These are phyloP conservation scores for Dolichallabes microphthalmus DNA, from an alignment of 2,113 vertebrate genomes.

Conservation along the genomic window DNA sequence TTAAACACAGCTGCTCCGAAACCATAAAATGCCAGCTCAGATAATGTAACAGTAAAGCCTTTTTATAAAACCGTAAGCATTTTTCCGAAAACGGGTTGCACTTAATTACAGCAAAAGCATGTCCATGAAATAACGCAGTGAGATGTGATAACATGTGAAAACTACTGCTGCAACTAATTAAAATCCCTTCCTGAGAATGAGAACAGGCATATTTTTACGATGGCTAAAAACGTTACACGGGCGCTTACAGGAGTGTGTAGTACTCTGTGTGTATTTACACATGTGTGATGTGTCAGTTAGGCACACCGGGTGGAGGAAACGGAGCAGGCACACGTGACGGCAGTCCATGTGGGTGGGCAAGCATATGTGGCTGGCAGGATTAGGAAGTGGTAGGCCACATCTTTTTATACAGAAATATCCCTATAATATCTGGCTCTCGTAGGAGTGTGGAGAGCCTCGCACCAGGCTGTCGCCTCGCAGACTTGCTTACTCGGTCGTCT, in stretches of 20 bases:
- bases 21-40: slow-evolving; percentile 10
- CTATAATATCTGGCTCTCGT: slow-evolving; percentile 72
- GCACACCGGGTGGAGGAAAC: slow-evolving; percentile 32
- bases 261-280: slow-evolving; percentile 8
- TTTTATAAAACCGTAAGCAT: slow-evolving; percentile 10
- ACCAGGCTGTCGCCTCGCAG: slow-evolving; percentile 50
- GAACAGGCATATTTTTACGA: slow-evolving; percentile 4
- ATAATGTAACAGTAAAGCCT: slow-evolving; percentile 5
- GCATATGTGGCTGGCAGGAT: slow-evolving; percentile 75
- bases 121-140: slow-evolving; percentile 25
- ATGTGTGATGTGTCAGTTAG: slow-evolving; percentile 27
- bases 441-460: slow-evolving; percentile 59
- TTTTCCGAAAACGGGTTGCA: background rate
- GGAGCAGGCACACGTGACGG: slow-evolving; percentile 42
- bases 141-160: slow-evolving; percentile 24
- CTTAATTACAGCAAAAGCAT: slow-evolving; percentile 9
- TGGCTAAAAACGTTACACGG: slow-evolving; percentile 5
- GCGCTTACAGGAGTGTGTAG: slow-evolving; percentile 32
- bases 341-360: slow-evolving; percentile 80
- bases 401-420: slow-evolving; percentile 79
- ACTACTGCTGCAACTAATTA: slow-evolving; percentile 18
- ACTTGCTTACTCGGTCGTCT: slow-evolving; percentile 49
- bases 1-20: background rate
- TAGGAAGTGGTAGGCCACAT: slow-evolving; percentile 89
- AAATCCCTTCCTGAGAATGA: slow-evolving; percentile 11